Evolutionary conservation across 2,888 invertebrate genomes (phyloP).

Genomic region (Clepsis dumicolana): DNA sequence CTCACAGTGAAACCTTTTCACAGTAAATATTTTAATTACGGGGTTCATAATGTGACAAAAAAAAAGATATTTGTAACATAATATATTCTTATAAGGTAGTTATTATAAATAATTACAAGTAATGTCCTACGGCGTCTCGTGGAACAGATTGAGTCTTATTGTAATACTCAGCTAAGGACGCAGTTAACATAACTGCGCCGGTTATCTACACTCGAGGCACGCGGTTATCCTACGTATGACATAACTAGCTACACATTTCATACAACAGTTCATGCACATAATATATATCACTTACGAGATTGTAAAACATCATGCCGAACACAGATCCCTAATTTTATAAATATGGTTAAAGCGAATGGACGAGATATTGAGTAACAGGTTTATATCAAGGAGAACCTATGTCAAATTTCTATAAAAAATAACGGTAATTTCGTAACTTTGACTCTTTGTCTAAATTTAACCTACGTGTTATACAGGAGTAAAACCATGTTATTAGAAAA

Average conservation of each 20-base stretch:
- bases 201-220: constrained; percentile 65
- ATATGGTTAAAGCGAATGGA: constrained; percentile 28
- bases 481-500: background rate
- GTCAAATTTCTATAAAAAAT: constrained; percentile 32
- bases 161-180: constrained; percentile 56
- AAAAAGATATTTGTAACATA: constrained; percentile 22
- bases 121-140: constrained; percentile 20
- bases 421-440: constrained; percentile 2
- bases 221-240: constrained; percentile 41
- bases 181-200: constrained; percentile 77
- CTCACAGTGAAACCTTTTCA: background rate
- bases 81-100: constrained; percentile 33
- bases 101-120: constrained; percentile 37
- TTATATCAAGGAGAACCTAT: constrained; percentile 11
- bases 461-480: background rate
- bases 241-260: constrained; percentile 37
- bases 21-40: background rate
- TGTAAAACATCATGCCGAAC: constrained; percentile 36
- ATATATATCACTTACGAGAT: constrained; percentile 44
- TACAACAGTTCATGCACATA: constrained; percentile 43
- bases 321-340: constrained; percentile 16
- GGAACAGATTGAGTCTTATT: constrained; percentile 30
- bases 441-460: background rate
- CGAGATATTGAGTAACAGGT: constrained; percentile 29
- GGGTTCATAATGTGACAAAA: background rate